Percentiles rank a stretch among this genome's conserved stretches.
Evolutionary conservation across 2,797 vertebrate species (phyloP).

Genomic region (Cyclopterus lumpus): DNA sequence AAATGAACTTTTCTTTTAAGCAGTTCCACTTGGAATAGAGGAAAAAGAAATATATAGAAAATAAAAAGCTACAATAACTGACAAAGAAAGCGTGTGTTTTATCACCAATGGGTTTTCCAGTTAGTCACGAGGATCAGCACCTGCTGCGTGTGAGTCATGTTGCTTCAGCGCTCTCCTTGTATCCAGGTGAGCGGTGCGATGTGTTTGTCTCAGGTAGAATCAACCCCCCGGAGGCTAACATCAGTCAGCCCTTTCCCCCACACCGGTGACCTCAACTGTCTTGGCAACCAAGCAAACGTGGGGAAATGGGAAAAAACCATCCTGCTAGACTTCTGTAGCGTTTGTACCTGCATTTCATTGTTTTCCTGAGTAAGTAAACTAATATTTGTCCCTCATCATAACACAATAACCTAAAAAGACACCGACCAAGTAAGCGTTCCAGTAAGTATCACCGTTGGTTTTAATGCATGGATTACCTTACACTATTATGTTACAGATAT

Average conservation of each 20-base stretch:
- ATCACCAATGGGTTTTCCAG: slow-evolving; percentile 6
- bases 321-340: neutral
- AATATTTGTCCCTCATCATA: neutral
- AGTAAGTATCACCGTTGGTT: neutral
- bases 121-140: slow-evolving; percentile 28
- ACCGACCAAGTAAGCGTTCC: neutral
- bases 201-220: slow-evolving; percentile 17
- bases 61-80: no score
- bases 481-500: neutral
- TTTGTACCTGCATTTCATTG: neutral
- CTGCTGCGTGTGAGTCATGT: slow-evolving; percentile 36
- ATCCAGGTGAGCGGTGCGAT: slow-evolving; percentile 41
- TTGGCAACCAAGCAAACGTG: neutral
- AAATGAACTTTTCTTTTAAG: neutral
- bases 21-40: neutral
- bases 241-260: slow-evolving; percentile 10
- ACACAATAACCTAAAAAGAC: neutral
- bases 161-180: slow-evolving; percentile 6
- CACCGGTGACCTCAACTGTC: slow-evolving; percentile 1
- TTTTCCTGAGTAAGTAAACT: neutral
- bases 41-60: no score
- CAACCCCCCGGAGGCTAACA: slow-evolving; percentile 29
- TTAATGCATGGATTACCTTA: neutral
- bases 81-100: neutral
- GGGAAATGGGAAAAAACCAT: slow-evolving; percentile 1